These are phyloP conservation scores for Proterorhinus semilunaris DNA, from an alignment of 2,113 vertebrate species.

Conservation along the genomic window DNA sequence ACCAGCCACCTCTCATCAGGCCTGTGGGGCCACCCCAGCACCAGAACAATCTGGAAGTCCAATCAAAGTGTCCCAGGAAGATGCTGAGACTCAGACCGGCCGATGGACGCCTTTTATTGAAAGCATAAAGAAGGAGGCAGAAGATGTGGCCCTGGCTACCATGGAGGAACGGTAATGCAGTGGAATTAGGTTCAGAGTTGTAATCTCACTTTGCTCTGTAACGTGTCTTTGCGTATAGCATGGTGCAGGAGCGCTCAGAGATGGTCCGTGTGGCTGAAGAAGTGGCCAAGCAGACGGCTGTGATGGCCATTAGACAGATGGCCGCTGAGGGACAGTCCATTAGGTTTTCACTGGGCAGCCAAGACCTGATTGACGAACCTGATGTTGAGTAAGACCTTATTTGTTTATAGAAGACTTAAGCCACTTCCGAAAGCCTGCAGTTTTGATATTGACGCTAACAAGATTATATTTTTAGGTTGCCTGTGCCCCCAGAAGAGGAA, in stretches of 20 bases:
- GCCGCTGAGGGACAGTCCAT: constrained; percentile 59
- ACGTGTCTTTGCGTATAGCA: constrained; percentile 31
- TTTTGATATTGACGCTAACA: background rate
- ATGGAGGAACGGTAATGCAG: constrained; percentile 75
- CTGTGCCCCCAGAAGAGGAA: constrained; percentile 52
- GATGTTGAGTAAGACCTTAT: constrained; percentile 52
- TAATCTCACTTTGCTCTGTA: background rate
- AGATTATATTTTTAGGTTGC: constrained; percentile 55
- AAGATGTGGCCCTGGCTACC: constrained; percentile 63
- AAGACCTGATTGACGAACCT: constrained; percentile 60
- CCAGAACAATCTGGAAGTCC: background rate
- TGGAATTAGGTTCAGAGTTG: background rate
- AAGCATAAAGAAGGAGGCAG: constrained; percentile 71
- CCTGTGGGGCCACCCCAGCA: background rate
- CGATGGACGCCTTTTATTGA: constrained; percentile 76
- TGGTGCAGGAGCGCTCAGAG: constrained; percentile 63
- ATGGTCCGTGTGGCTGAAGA: constrained; percentile 71
- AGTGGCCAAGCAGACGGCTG: constrained; percentile 71
- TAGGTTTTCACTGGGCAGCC: constrained; percentile 64
- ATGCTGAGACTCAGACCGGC: constrained; percentile 76
- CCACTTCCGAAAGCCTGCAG: background rate
- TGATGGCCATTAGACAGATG: constrained; percentile 71
- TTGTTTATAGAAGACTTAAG: background rate
- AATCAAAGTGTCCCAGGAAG: constrained; percentile 50
- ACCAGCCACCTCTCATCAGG: background rate